These are phyloP conservation scores for Zaprionus kolodkinae DNA, from an alignment of 1,140 invertebrate species.

Conservation along the genomic window DNA sequence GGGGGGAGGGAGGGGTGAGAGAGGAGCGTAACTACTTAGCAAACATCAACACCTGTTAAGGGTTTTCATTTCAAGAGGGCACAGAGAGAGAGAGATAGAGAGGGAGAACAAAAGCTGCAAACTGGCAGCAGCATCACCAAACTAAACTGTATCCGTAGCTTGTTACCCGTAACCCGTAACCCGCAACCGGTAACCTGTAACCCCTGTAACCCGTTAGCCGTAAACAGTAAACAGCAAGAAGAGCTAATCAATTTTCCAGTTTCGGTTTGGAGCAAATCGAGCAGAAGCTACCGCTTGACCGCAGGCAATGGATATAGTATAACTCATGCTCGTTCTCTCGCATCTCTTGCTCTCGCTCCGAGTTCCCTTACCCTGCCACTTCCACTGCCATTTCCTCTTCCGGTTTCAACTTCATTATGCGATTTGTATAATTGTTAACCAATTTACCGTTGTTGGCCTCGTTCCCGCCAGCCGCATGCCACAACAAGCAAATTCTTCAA, in stretches of 20 bases:
- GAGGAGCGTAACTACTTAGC: conserved; percentile 64
- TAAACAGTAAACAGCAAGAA: conserved; percentile 33
- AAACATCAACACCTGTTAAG: conserved; percentile 80
- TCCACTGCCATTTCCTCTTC: conserved; percentile 3
- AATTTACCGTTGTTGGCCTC: conserved; percentile 60
- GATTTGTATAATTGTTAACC: conserved; percentile 78
- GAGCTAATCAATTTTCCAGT: conserved; percentile 72
- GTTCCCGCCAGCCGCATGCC: conserved; percentile 9
- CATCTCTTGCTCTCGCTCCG: neutral
- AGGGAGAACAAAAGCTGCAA: conserved; percentile 70
- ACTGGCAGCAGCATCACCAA: conserved; percentile 53
- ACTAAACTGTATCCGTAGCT: conserved; percentile 13
- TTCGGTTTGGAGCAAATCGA: conserved; percentile 26
- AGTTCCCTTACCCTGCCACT: neutral
- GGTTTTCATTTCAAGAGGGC: conserved; percentile 25
- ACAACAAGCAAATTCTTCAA: conserved; percentile 16
- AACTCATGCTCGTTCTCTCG: neutral
- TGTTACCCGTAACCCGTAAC: conserved; percentile 15
- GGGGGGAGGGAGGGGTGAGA: neutral
- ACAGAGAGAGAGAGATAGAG: too few species aligned
- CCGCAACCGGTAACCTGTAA: conserved; percentile 18
- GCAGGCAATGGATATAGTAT: conserved; percentile 66
- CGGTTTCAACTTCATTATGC: conserved; percentile 70
- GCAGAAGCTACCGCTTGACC: conserved; percentile 49
- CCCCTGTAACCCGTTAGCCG: conserved; percentile 25